Base-by-base conservation (phyloP, 2,888 invertebrate species). In the Erebia epiphron region DNA sequence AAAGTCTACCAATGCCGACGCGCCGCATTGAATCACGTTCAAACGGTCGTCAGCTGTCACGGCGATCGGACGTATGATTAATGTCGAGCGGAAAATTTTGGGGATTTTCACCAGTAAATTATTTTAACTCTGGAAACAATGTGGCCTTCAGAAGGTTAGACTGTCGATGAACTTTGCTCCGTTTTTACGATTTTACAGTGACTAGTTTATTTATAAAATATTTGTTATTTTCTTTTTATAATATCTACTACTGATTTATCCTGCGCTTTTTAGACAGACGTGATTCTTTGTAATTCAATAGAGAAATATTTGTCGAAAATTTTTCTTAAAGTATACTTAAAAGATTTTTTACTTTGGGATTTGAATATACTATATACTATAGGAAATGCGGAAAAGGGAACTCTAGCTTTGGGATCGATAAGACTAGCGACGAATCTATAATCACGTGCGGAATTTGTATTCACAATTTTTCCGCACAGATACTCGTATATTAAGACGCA, bases 41-140 rank as follows among this genome's bases (percentile, higher is more conserved):
- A 62, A 62, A 62, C 49, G 61, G 46, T 62, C 62, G 49, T 62
- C 62, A 62, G 49, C 21, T 49, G 49, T 62, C 62, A 49, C 14
- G 49, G 62, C 62, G 62, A 62, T 62, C 62, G 9, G 62, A 62
- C 62, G 21, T 62, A 62, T 62, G 62, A 62, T 62, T 62, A 62
- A 62, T 62, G 62, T 8, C 13, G 49, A 62, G 49, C 46, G 49
- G 49, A 14, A 62, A 14, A 14, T 21, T 49, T 18, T 13, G 49
- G 46, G 21, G 49, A 62, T 62, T 62, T 62, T 62, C 21, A 8
- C 49, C 43, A 8, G 62, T 62, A 49, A 62, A 49, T 62, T 46
- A 49, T 26, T 62, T 49, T 62, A 62, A 49, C 62, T 21, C 9
- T 46, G 14, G 21, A 46, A 18, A 14, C 49, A 21, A 21, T 62